Percentiles rank a stretch among this genome's conserved stretches.
Conservation (phyloP, 2,888 invertebrate species). For the Heliconius charithonia region DNA sequence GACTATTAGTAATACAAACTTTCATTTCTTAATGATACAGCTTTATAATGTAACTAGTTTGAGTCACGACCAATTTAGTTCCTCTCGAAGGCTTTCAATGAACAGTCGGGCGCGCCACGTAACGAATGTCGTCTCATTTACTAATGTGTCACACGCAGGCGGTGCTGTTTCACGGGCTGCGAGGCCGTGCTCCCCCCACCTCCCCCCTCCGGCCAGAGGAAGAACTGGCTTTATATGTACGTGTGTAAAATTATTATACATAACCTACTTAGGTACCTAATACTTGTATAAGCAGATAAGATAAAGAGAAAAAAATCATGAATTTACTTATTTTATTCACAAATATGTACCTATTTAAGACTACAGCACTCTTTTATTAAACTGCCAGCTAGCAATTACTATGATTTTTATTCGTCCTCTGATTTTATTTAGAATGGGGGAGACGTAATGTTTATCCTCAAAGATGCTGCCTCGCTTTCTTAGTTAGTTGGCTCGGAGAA, state of each 20-base stretch:
- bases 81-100: slow-evolving; percentile 60
- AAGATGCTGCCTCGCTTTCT: slow-evolving; percentile 48
- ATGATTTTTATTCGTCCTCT: slow-evolving; percentile 43
- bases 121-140: slow-evolving; percentile 84
- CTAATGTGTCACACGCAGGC: slow-evolving; percentile 85
- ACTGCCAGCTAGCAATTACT: slow-evolving; percentile 35
- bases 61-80: slow-evolving; percentile 47
- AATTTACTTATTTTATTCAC: no score
- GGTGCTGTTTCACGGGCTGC: slow-evolving; percentile 75
- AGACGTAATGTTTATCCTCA: slow-evolving; percentile 54
- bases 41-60: slow-evolving; percentile 28
- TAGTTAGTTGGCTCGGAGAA: slow-evolving; percentile 55
- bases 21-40: slow-evolving; percentile 18
- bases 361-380: slow-evolving; percentile 14
- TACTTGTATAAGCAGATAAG: background rate
- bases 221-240: slow-evolving; percentile 24
- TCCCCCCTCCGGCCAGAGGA: slow-evolving; percentile 9
- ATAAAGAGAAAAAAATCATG: no score
- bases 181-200: slow-evolving; percentile 29
- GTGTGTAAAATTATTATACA: slow-evolving; percentile 31
- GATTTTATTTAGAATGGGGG: slow-evolving; percentile 55
- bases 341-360: background rate
- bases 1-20: background rate
- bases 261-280: background rate
- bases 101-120: slow-evolving; percentile 62